A percentile compares a stretch with the other conserved stretches of the same genome.
Conservation (phyloP, 53 echinoderm and acorn worm genomes). For the Apostichopus leukothele region DNA sequence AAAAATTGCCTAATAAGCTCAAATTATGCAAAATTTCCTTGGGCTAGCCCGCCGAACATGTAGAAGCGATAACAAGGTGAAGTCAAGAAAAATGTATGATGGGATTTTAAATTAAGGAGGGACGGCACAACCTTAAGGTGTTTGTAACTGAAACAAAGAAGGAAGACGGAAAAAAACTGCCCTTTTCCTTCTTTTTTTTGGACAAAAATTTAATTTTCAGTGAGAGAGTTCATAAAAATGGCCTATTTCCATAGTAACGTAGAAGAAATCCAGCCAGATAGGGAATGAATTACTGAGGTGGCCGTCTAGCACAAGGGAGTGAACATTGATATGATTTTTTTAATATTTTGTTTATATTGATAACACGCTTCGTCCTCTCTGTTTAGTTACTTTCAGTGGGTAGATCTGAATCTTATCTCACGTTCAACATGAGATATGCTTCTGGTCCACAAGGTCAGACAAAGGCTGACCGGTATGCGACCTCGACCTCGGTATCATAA, state of each 20-base stretch:
- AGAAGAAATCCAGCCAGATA: not conserved
- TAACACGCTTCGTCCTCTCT: too few relatives aligned
- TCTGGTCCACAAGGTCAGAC: too few relatives aligned
- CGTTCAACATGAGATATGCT: too few relatives aligned
- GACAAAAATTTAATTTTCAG: not conserved
- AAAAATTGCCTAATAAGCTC: not conserved
- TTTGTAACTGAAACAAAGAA: not conserved
- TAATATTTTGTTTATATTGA: too few relatives aligned
- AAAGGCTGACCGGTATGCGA: too few relatives aligned
- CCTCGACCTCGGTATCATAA: too few relatives aligned
- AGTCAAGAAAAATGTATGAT: not conserved
- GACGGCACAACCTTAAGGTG: not conserved
- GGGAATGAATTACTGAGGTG: too few relatives aligned
- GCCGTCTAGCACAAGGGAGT: too few relatives aligned
- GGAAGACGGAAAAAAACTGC: not conserved
- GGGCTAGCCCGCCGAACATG: not conserved
- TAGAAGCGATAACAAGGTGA: not conserved
- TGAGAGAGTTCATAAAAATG: not conserved
- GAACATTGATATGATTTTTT: too few relatives aligned
- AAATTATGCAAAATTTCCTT: not conserved
- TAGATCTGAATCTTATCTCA: too few relatives aligned
- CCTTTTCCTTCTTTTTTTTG: not conserved
- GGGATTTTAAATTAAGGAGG: not conserved
- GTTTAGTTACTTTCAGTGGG: too few relatives aligned
- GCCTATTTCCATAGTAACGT: not conserved